Evolutionary conservation across 1,140 invertebrate species (phyloP).

Genomic region (Leptinotarsa texana): DNA sequence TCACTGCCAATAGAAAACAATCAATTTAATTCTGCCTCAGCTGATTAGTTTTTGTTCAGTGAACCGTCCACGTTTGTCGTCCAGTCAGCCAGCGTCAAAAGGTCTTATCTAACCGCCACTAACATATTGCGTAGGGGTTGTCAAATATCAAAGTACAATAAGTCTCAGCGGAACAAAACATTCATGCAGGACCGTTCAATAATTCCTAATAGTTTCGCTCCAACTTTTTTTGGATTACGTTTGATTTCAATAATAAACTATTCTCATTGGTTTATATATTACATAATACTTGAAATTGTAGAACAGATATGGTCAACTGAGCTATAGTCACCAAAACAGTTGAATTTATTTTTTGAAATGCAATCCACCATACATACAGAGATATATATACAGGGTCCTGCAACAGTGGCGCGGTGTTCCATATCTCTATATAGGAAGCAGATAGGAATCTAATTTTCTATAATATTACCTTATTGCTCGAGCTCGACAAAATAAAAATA

Average conservation of each 20-base stretch:
- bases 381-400: no score
- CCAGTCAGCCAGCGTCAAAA: conserved; percentile 19
- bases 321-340: no score
- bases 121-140: conserved; percentile 51
- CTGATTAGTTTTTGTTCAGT: conserved; percentile 39
- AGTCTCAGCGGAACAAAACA: conserved; percentile 34
- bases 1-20: conserved; percentile 7
- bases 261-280: no score
- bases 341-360: neutral
- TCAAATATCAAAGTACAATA: conserved; percentile 51
- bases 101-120: conserved; percentile 38
- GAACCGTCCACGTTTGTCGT: conserved; percentile 28
- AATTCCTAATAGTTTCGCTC: conserved; percentile 26
- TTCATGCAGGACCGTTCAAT: conserved; percentile 14
- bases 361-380: no score
- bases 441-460: no score
- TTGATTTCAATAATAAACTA: no score
- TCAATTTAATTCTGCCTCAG: conserved; percentile 23
- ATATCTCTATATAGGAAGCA: no score
- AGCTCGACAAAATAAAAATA: no score
- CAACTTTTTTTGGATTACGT: conserved; percentile 33
- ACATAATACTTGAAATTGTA: no score
- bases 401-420: no score
- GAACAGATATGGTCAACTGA: no score
- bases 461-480: no score